Base-by-base conservation (phyloP, 2,113 vertebrate genomes). In the Pipa parva region DNA sequence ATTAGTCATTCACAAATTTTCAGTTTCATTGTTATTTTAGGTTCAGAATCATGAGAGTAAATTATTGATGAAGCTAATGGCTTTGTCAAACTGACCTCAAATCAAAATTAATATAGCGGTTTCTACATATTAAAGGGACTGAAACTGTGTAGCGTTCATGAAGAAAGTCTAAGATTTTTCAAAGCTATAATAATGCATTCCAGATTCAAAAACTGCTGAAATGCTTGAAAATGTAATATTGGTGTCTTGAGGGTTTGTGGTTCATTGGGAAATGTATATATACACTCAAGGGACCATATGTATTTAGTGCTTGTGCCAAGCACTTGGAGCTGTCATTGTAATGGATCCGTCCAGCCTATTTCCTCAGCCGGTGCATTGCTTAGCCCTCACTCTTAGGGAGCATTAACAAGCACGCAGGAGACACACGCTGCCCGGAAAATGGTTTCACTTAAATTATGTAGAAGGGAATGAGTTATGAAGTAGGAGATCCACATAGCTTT, bases 371-470 rank as follows among this genome's bases (percentile, higher is more conserved):
- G 54, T 36, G 21, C 46, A 10, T 24, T 31, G 48, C 48, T n/a
- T 42, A 15, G 6, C 13, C 39, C 17, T 42, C 58, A 61, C 54
- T 18, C 48, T 28, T 13, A 45, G 48, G 6, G 33, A 54, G 57
- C 48, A 61, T 70, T 70, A 70, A 70, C 13, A 18, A 58, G 61
- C 46, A 21, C 28, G 28, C 24, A 36, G 13, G 13, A 60, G 31
- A 36, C 48, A 37, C 28, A 22, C 57, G 26, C 18, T 33, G 5
- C 50, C 9, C 15, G 29, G 57, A 9, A 61, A 70, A 61, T 61
- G 58, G 12, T 52, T 52, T 60, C 29, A 10, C 57, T 45, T 61
- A 52, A 70, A 70, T 70, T 70, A 65, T 70, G 33, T 46, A 60
- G 31, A 42, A 25, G 58, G 42, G 2, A 11, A 39, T n/a, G 20